These are phyloP conservation scores for Falco novaeseelandiae DNA, from an alignment of 2,797 vertebrate genomes.

Conservation along the genomic window DNA sequence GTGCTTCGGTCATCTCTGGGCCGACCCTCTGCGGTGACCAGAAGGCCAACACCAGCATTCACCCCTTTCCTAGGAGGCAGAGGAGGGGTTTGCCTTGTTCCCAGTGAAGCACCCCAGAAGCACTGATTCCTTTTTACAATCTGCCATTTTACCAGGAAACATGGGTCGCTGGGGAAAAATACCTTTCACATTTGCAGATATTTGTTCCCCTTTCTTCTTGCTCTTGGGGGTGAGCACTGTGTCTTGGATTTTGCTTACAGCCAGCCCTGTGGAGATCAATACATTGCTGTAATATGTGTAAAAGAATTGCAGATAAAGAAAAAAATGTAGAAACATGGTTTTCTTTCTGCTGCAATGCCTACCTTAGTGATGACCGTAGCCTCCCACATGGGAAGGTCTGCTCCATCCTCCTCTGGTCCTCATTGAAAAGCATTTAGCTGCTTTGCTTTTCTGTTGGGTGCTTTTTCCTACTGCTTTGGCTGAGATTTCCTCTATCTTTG, in stretches of 20 bases:
- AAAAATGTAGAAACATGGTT: not conserved
- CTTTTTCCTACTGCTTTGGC: not conserved
- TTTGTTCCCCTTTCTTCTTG: not conserved
- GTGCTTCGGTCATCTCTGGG: not conserved
- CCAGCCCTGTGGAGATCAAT: not conserved
- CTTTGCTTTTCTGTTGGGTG: not conserved
- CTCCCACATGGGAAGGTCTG: not conserved
- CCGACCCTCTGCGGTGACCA: not conserved
- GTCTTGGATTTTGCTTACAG: not conserved
- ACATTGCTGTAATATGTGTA: not conserved
- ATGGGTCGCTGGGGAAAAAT: not conserved
- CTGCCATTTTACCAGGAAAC: not conserved
- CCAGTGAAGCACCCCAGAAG: not conserved
- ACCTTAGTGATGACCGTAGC: not conserved
- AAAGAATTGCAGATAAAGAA: not conserved
- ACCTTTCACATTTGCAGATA: not conserved
- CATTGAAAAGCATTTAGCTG: not conserved
- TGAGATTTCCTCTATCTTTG: not conserved
- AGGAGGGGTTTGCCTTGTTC: not conserved
- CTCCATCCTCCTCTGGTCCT: not conserved
- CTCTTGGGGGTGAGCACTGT: not conserved
- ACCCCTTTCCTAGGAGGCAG: not conserved
- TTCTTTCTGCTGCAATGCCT: not conserved
- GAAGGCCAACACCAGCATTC: not conserved
- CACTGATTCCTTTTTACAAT: not conserved